Base-by-base conservation (phyloP, 2,797 vertebrate species). In the Knipowitschia caucasica region DNA sequence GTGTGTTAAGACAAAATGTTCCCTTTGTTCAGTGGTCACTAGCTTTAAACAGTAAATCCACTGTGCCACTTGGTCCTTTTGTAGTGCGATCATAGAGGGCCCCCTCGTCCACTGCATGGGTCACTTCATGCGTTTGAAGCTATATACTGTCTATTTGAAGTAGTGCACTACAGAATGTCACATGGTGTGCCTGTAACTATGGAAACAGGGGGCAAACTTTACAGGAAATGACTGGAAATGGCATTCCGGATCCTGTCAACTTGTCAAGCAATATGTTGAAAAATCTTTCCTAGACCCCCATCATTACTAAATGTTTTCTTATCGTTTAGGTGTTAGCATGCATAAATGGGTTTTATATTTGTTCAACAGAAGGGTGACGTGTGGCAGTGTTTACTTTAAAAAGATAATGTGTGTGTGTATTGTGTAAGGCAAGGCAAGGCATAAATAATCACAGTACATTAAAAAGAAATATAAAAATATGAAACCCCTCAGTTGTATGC, bases 361-460 rank as follows among this genome's bases (percentile, higher is more conserved):
- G 23, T 34, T 30, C 49, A 52, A n/a, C 29, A 26, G 23, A 44
- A 27, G 36, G 35, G 58, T 27, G 53, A 38, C 46, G 4, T 59
- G 23, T 73, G 66, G 66, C 38, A 44, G 25, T 79, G 64, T 82
- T 83, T 80, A 65, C 23, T 7, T 17, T 36, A 15, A 61, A 51
- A 47, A 20, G 42, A 60, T 64, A 64, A 52, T 29, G 58, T 20
- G 23, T 25, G 15, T 20, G 10, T 18, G 35, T 36, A n/a, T 15
- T 35, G 18, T 39, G 17, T 18, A 4, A 21, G n/a, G n/a, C n/a
- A n/a, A n/a, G n/a, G n/a, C n/a, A n/a, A n/a, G n/a, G n/a, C n/a
- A n/a, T n/a, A n/a, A n/a, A n/a, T n/a, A n/a, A n/a, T n/a, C n/a
- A n/a, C n/a, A n/a, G n/a, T n/a, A n/a, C n/a, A n/a, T n/a, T n/a